phyloP scores from a whole-genome alignment of 2,888 invertebrate genomes.

The Tetranychus piercei region DNA sequence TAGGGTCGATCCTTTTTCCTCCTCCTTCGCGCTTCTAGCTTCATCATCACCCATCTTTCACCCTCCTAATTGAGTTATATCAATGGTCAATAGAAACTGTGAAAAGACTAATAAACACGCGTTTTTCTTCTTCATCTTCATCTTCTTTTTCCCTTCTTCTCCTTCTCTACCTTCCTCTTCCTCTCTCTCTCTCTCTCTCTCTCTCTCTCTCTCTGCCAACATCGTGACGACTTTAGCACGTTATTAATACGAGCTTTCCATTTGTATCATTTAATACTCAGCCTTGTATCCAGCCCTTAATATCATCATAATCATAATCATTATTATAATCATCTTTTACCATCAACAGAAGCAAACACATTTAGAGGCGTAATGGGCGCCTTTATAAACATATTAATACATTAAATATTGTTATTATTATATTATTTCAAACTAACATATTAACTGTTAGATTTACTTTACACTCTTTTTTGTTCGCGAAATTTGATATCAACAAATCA shows the following conservation, averaged over 20 bases:
- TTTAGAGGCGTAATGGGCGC: too few species aligned
- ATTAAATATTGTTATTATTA: neutral
- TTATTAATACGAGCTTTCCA: neutral
- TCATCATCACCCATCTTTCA: neutral
- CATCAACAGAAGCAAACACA: too few species aligned
- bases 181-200: slow-evolving; percentile 11
- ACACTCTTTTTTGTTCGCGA: too few species aligned
- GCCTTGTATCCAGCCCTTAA: neutral
- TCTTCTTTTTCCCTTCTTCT: neutral
- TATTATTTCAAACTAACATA: neutral
- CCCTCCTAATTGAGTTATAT: slow-evolving; percentile 2
- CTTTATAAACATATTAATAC: too few species aligned
- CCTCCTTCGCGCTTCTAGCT: neutral
- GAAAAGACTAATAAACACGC: neutral
- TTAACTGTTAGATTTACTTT: too few species aligned
- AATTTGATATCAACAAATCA: too few species aligned
- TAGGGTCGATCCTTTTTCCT: neutral
- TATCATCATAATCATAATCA: neutral
- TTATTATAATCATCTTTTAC: too few species aligned
- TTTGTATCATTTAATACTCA: neutral
- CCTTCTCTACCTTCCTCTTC: slow-evolving; percentile 1
- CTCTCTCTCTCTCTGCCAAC: slow-evolving; percentile 7
- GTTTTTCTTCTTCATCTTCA: neutral
- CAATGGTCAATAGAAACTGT: neutral
- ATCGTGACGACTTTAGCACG: neutral